Conservation (phyloP, 2,888 invertebrate species). For the Antheraea yamamai region DNA sequence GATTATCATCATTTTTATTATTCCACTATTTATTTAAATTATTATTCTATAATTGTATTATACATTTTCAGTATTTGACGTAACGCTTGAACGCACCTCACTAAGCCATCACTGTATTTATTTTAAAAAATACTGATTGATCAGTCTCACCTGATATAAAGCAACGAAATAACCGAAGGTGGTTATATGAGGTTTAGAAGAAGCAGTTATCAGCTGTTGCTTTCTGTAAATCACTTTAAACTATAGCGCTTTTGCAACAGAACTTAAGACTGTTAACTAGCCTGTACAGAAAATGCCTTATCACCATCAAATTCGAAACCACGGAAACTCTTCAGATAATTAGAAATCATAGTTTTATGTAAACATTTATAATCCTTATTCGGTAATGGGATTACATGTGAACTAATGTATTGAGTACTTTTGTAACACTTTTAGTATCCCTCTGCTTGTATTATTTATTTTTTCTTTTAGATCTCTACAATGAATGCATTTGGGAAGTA, state of each 20-base stretch:
- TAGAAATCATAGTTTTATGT: not conserved
- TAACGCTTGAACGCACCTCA: no score
- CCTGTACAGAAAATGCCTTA: no score
- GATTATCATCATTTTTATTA: constrained; percentile 20
- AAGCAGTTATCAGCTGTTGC: not conserved
- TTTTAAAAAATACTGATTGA: not conserved
- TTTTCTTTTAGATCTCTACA: no score
- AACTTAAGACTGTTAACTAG: no score
- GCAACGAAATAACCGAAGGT: not conserved
- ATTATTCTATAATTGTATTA: not conserved
- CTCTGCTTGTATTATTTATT: no score
- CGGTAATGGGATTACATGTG: no score
- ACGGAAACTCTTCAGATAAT: not conserved
- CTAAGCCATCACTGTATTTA: not conserved
- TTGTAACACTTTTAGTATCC: no score
- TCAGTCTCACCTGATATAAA: not conserved
- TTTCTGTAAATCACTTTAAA: not conserved
- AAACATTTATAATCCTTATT: not conserved
- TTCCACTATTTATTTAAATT: not conserved
- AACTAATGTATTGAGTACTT: no score
- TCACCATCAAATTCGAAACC: not conserved
- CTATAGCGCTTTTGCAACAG: no score
- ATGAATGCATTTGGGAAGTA: no score
- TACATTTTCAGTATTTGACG: no score
- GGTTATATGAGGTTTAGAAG: not conserved